Conservation (phyloP, 2,797 vertebrate species). For the Centroberyx gerrardi region DNA sequence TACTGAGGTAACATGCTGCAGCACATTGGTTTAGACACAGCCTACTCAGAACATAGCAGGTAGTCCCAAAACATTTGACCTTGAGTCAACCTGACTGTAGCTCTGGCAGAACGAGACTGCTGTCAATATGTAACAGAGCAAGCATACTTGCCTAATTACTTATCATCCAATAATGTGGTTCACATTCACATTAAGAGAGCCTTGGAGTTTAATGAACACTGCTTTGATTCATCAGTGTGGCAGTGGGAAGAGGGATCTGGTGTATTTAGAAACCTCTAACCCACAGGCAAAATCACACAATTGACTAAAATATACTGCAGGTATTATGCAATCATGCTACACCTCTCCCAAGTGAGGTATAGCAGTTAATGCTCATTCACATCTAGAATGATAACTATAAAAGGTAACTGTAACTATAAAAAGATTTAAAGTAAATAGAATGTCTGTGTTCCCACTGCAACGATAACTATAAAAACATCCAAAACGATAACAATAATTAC, state of each 20-base stretch:
- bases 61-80: background rate
- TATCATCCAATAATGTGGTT: conserved; percentile 14
- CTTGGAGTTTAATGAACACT: background rate
- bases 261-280: conserved; percentile 64
- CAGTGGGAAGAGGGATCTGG: conserved; percentile 24
- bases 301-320: conserved; percentile 48
- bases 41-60: background rate
- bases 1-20: background rate
- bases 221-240: conserved; percentile 32
- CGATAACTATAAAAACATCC: no score
- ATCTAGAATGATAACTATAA: no score
- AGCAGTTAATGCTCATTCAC: background rate
- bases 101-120: background rate
- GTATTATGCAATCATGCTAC: conserved; percentile 47
- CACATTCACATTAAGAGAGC: background rate
- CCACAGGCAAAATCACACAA: conserved; percentile 49
- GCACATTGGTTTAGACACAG: background rate
- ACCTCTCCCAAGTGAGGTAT: conserved; percentile 15
- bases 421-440: no score
- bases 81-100: background rate
- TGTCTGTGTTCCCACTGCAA: no score
- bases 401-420: no score
- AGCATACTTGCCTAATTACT: background rate
- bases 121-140: background rate
- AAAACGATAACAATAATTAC: no score